Conservation (phyloP, 2,888 invertebrate species). For the Stegophylla sp. region DNA sequence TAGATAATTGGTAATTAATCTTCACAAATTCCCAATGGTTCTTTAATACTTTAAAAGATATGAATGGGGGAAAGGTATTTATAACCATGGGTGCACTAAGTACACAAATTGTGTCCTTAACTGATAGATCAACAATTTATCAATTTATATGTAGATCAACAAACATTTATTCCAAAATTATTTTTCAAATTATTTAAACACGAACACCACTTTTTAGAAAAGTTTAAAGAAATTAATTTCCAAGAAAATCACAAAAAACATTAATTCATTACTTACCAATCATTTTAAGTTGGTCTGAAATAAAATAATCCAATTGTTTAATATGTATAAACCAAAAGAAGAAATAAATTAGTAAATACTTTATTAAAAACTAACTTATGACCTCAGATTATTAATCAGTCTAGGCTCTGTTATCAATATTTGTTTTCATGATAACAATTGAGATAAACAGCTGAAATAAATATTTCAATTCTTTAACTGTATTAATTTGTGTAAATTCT, state of each 20-base stretch:
- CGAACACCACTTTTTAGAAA: background rate
- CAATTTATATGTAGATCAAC: too few species aligned
- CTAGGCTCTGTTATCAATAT: background rate
- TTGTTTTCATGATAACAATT: slow-evolving; percentile 2
- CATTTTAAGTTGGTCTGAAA: slow-evolving; percentile 3
- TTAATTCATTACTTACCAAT: slow-evolving; percentile 38
- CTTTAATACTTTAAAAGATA: too few species aligned
- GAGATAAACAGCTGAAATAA: slow-evolving; percentile 6
- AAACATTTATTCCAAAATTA: too few species aligned
- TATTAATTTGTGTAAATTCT: too few species aligned
- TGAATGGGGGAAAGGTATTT: too few species aligned
- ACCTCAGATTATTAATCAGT: background rate
- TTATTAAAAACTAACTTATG: background rate
- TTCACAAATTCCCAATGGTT: too few species aligned
- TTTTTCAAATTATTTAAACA: background rate
- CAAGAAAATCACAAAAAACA: background rate
- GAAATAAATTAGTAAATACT: background rate
- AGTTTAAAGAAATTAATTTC: background rate
- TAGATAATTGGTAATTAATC: too few species aligned
- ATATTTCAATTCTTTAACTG: background rate
- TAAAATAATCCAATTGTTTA: background rate
- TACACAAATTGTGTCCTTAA: too few species aligned
- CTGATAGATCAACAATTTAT: too few species aligned
- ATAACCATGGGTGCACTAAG: too few species aligned
- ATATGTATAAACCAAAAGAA: background rate